These are phyloP conservation scores for Emydura subglobosa DNA, from an alignment of 2,113 vertebrate species.

Conservation along the genomic window DNA sequence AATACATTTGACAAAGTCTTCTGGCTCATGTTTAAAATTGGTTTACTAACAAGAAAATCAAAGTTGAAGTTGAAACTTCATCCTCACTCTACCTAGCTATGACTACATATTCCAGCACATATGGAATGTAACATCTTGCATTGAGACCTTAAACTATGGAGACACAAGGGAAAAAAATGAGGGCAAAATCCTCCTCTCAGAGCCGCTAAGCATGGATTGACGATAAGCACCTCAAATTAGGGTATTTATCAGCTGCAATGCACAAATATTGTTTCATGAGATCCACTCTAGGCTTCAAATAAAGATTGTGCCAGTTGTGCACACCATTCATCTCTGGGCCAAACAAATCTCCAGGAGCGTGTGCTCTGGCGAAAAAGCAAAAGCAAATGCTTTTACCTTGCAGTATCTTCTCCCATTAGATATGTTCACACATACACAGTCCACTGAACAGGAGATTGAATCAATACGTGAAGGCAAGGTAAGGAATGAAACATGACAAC, in stretches of 20 bases:
- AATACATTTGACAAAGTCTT: slow-evolving; percentile 47
- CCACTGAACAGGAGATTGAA: slow-evolving; percentile 52
- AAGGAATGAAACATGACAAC: slow-evolving; percentile 48
- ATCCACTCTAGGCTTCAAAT: slow-evolving; percentile 56
- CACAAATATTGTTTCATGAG: slow-evolving; percentile 45
- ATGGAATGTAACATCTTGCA: slow-evolving; percentile 10
- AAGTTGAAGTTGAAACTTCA: slow-evolving; percentile 61
- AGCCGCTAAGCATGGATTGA: slow-evolving; percentile 57
- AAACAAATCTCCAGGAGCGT: slow-evolving; percentile 36
- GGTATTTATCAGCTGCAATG: slow-evolving; percentile 48
- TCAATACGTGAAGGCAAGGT: slow-evolving; percentile 52
- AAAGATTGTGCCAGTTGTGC: slow-evolving; percentile 35
- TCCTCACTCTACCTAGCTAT: slow-evolving; percentile 49
- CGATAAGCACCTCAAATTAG: slow-evolving; percentile 67
- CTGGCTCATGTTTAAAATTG: slow-evolving; percentile 51
- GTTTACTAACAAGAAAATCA: slow-evolving; percentile 61
- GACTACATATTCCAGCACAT: slow-evolving; percentile 21
- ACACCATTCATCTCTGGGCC: slow-evolving; percentile 41
- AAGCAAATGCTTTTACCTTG: slow-evolving; percentile 32
- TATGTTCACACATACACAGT: slow-evolving; percentile 42
- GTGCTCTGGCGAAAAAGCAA: slow-evolving; percentile 40
- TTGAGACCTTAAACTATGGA: slow-evolving; percentile 63
- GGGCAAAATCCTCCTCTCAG: slow-evolving; percentile 66
- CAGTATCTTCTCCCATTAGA: slow-evolving; percentile 35
- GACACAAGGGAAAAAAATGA: slow-evolving; percentile 72